Conservation (phyloP, 2,888 invertebrate genomes). For the Ptychoptera albimana region DNA sequence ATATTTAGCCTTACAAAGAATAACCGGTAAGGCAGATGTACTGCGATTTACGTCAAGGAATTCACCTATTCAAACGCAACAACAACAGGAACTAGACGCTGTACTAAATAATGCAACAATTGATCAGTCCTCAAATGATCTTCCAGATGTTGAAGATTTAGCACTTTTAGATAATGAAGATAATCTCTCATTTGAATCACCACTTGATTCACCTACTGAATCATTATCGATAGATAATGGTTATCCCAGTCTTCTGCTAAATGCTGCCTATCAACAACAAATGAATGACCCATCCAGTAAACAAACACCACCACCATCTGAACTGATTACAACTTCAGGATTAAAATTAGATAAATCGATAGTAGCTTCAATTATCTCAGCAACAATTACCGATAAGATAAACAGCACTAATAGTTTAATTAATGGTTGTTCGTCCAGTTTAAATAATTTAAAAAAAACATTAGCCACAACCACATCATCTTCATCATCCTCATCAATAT, state of each 20-base stretch:
- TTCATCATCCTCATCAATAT: background rate
- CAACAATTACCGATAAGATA: background rate
- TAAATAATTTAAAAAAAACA: slow-evolving; percentile 18
- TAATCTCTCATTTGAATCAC: slow-evolving; percentile 43
- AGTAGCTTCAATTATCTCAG: background rate
- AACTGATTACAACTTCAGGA: background rate
- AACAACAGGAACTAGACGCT: slow-evolving; percentile 1
- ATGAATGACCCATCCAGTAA: slow-evolving; percentile 6
- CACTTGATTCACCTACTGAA: slow-evolving; percentile 28
- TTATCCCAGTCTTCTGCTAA: slow-evolving; percentile 54
- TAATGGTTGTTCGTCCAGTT: slow-evolving; percentile 27
- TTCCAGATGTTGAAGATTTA: slow-evolving; percentile 57
- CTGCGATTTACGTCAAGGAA: slow-evolving; percentile 30
- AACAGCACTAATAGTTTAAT: background rate
- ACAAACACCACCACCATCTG: slow-evolving; percentile 4
- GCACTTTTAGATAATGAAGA: slow-evolving; percentile 61
- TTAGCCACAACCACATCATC: slow-evolving; percentile 14
- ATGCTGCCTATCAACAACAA: slow-evolving; percentile 45
- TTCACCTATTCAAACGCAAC: slow-evolving; percentile 8
- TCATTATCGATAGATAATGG: slow-evolving; percentile 46
- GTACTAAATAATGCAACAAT: background rate
- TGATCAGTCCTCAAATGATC: slow-evolving; percentile 26
- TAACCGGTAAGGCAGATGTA: slow-evolving; percentile 54
- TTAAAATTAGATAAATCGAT: background rate
- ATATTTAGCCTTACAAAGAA: slow-evolving; percentile 65